A percentile compares a stretch with the other conserved stretches of the same genome.
Conservation (phyloP, 1,140 invertebrate genomes). For the Drosophila kikkawai region DNA sequence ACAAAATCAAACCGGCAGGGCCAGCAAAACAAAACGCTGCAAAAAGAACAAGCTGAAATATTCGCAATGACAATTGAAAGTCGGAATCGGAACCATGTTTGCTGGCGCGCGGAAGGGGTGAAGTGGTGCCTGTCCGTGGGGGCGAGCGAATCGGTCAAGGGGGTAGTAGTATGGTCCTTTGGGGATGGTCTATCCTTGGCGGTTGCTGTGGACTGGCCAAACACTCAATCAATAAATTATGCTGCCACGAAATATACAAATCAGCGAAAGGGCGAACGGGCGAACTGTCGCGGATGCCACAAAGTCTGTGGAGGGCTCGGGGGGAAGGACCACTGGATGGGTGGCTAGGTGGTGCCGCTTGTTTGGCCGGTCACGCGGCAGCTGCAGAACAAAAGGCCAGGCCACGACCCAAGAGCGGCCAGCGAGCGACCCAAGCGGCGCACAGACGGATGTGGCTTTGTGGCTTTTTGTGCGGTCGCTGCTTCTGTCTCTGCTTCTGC, state of each 20-base stretch:
- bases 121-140: background rate
- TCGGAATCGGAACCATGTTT: slow-evolving; percentile 47
- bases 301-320: background rate
- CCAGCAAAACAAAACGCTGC: slow-evolving; percentile 48
- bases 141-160: background rate
- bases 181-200: slow-evolving; percentile 5
- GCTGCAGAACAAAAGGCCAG: slow-evolving; percentile 73
- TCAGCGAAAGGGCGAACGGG: slow-evolving; percentile 56
- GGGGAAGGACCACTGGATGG: background rate
- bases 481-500: slow-evolving; percentile 2
- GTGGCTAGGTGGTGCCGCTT: slow-evolving; percentile 50
- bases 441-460: slow-evolving; percentile 82
- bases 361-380: slow-evolving; percentile 77
- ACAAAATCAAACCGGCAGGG: slow-evolving; percentile 72
- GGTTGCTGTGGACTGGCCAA: slow-evolving; percentile 62
- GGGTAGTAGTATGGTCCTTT: background rate
- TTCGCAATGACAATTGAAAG: slow-evolving; percentile 71
- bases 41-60: slow-evolving; percentile 53
- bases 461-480: slow-evolving; percentile 65
- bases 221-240: slow-evolving; percentile 83
- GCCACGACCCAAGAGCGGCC: slow-evolving; percentile 30
- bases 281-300: slow-evolving; percentile 40
- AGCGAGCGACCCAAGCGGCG: slow-evolving; percentile 44
- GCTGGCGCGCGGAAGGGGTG: slow-evolving; percentile 5
- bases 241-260: slow-evolving; percentile 81